Evolutionary conservation across 2,888 invertebrate genomes (phyloP).

Genomic region (Cyrtodaria siliqua): DNA sequence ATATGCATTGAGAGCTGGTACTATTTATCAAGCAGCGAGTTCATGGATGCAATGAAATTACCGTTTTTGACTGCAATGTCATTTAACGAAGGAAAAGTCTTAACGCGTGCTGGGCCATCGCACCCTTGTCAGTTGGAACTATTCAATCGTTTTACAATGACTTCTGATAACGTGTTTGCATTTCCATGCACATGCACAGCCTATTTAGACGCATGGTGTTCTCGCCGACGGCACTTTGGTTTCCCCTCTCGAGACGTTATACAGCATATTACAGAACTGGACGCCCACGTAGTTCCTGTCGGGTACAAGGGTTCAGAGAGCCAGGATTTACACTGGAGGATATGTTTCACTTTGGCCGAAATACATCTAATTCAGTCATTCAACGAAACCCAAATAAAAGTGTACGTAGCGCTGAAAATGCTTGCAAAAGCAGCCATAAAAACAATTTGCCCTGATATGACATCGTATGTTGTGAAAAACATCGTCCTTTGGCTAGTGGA

Average conservation of each 20-base stretch:
- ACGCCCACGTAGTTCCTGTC: not conserved
- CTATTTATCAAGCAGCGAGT: no score
- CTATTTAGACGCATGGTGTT: not conserved
- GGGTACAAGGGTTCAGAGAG: not conserved
- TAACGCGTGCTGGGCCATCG: no score
- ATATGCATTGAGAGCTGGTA: no score
- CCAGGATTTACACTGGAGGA: not conserved
- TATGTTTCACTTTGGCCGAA: not conserved
- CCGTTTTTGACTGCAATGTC: no score
- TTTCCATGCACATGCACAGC: no score
- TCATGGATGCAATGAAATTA: no score
- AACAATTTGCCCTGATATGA: not conserved
- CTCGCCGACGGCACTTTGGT: not conserved
- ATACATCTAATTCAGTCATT: not conserved
- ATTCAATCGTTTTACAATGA: no score
- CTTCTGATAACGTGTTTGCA: no score
- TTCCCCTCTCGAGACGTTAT: not conserved
- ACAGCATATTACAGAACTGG: not conserved
- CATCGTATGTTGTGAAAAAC: slow-evolving; percentile 5
- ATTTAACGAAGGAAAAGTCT: no score
- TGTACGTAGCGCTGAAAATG: not conserved
- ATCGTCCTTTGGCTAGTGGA: slow-evolving; percentile 1
- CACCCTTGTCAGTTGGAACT: no score
- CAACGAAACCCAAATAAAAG: not conserved
- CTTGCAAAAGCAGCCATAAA: not conserved